Percentiles rank a stretch among this genome's conserved stretches.
Conservation (phyloP, 1,140 invertebrate species). For the Dendrolimus punctatus region DNA sequence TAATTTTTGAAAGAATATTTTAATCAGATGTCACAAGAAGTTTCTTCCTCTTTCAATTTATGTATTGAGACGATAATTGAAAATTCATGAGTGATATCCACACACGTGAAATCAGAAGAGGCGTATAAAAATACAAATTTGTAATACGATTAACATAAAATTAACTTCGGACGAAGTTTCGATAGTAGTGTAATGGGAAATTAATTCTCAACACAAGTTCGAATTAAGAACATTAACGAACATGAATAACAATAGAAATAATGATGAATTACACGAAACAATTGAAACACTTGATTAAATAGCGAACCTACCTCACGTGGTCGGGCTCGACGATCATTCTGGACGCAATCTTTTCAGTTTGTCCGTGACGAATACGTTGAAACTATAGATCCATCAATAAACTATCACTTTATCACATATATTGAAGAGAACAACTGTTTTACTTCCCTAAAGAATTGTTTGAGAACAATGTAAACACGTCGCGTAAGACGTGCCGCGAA, state of each 20-base stretch:
- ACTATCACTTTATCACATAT: constrained; percentile 35
- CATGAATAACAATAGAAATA: constrained; percentile 12
- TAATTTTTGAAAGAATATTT: too few relatives aligned
- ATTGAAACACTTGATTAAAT: constrained; percentile 45
- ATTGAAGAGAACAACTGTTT: constrained; percentile 30
- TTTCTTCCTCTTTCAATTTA: too few relatives aligned
- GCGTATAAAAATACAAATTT: too few relatives aligned
- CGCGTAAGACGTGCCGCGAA: constrained; percentile 61
- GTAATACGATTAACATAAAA: neutral
- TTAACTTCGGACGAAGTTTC: neutral
- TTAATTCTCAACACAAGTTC: too few relatives aligned
- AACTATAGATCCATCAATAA: constrained; percentile 54
- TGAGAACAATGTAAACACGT: constrained; percentile 56
- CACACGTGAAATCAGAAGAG: too few relatives aligned
- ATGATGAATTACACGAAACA: constrained; percentile 22
- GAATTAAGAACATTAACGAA: neutral
- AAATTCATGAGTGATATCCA: too few relatives aligned
- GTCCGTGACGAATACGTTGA: constrained; percentile 30
- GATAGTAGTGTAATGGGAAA: too few relatives aligned
- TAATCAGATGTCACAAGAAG: too few relatives aligned
- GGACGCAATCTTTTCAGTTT: constrained; percentile 57
- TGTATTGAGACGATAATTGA: too few relatives aligned
- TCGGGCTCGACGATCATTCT: constrained; percentile 67
- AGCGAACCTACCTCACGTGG: constrained; percentile 58
- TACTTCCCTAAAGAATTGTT: constrained; percentile 40